Base-by-base conservation (phyloP, 2,888 invertebrate species). In the Cyrtodaria siliqua region DNA sequence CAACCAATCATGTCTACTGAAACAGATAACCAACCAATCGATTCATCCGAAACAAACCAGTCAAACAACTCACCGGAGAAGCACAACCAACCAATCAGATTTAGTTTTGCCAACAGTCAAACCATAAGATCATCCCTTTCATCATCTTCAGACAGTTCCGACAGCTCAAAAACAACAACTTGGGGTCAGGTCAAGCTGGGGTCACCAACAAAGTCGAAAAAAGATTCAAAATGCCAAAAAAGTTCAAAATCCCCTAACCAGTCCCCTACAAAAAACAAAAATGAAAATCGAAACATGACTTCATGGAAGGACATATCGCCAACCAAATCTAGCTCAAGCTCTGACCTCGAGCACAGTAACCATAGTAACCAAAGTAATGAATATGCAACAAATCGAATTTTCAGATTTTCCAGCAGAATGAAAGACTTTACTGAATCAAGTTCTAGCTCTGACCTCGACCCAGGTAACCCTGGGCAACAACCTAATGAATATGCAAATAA, bases 221-320 rank as follows among this genome's bases (percentile, higher is more conserved):
- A 70, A 24, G 72, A 72, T n/a, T 20, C 52, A 26, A 66, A 70
- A 20, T 53, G 57, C n/a, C 29, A 49, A 40, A 62, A 69, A 8
- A 38, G 52, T 18, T 42, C 60, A 27, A 70, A 67, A 20, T 77
- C 77, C n/a, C 71, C 74, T 9, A 44, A 74, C 18, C 59, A 29
- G 18, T 81, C 77, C 3, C 71, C 77, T 9, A 63, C 57, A 8
- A 78, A 69, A 62, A 71, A 74, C n/a, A 77, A 69, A 57, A 75
- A 77, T 56, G 49, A 52, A 14, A 63, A 49, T 20, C 23, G 29
- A 18, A 18, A 63, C 52, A 63, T 83, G 57, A 78, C 85, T n/a
- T 84, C 87, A 1, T 87, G 89, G 88, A 86, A 87, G 66, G 86
- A 87, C 57, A 72, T 87, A 16, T 89, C 90, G 1, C 88, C 87